Base-by-base conservation (phyloP, 2,797 vertebrate genomes). In the Neostethus bicornis region DNA sequence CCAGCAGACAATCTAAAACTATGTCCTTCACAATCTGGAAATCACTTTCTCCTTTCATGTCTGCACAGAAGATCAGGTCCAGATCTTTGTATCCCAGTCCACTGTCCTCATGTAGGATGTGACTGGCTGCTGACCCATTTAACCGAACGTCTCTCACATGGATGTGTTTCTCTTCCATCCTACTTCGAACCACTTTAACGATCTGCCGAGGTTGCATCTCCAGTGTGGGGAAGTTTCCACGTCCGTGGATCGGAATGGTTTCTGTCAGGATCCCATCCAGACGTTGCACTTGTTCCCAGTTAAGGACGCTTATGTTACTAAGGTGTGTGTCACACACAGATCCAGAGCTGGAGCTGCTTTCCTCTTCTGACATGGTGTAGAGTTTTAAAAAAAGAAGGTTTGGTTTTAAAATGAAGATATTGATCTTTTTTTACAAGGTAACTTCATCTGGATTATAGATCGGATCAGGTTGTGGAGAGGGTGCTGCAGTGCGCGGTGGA, bases 11-110 rank as follows among this genome's bases (percentile, higher is more conserved):
- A 89, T 98, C 95, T 86, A 99, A 88, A 81, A 99, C 97, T 47
- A 97, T 96, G 88, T 99, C 94, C 83, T 99, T 99, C 77, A 99
- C 95, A 51, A 90, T 96, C 92, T 98, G 97, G 90, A 99, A 99
- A 80, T 96, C 96, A 53, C 90, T 91, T 86, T 99, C 96, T 20
- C 94, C 95, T 66, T 93, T 95, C 75, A 99, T 92, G 51, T 98
- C 94, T 14, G 95, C 95, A 78, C 96, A 95, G 88, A 99, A 99
- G 88, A 99, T 99, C 65, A 99, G 96, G 86, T 99, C 97, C 59
- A 99, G 92, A 87, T 99, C 97, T 87, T 99, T 99, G 83, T 95
- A 99, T 66, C 96, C 96, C 87, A 99, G 89, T 53, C 97, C 97
- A 77, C 95, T 98, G 69, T 97, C 95, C 75, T 92, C 95, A 78